These are phyloP conservation scores for Ptychoptera albimana DNA, from an alignment of 2,888 invertebrate genomes.

Conservation along the genomic window DNA sequence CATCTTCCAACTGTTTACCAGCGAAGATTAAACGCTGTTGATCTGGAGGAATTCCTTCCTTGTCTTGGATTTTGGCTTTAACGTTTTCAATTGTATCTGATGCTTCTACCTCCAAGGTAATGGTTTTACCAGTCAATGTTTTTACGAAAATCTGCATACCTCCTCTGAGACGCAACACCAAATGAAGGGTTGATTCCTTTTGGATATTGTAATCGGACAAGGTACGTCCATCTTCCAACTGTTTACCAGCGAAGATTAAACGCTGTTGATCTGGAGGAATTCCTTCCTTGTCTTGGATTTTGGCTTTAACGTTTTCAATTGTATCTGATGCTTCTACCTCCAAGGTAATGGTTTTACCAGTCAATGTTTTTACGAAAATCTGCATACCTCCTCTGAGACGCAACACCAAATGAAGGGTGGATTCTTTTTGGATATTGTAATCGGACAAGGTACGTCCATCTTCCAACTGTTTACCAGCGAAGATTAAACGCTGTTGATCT, in stretches of 20 bases:
- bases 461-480: conserved; percentile 87
- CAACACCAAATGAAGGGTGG: conserved; percentile 85
- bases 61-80: conserved; percentile 83
- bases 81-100: conserved; percentile 92
- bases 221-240: conserved; percentile 87
- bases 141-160: conserved; percentile 99
- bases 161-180: conserved; percentile 79
- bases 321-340: conserved; percentile 88
- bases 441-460: conserved; percentile 86
- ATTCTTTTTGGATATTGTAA: conserved; percentile 90
- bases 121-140: conserved; percentile 85
- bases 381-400: conserved; percentile 94
- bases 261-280: conserved; percentile 77
- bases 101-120: conserved; percentile 82
- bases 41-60: conserved; percentile 82
- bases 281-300: conserved; percentile 83
- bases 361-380: conserved; percentile 91
- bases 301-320: conserved; percentile 89
- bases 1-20: conserved; percentile 90
- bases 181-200: conserved; percentile 80
- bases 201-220: conserved; percentile 91
- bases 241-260: conserved; percentile 88
- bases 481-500: conserved; percentile 80
- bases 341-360: conserved; percentile 88
- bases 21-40: conserved; percentile 85